These are phyloP conservation scores for Alcedo atthis DNA, from an alignment of 2,797 vertebrate genomes.

Conservation along the genomic window DNA sequence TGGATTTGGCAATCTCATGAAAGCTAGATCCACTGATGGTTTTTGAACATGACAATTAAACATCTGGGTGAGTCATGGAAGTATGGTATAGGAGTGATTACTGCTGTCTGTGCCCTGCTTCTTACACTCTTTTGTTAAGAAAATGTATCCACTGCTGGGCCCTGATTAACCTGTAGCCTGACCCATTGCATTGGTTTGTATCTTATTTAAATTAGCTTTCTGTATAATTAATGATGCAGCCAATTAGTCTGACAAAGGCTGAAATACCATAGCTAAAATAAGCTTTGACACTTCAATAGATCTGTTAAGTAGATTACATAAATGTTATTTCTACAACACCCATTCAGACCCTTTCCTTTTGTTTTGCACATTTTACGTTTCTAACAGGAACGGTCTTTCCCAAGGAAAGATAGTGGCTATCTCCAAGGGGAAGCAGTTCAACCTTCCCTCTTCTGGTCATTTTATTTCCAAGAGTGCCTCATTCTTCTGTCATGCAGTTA, in stretches of 20 bases:
- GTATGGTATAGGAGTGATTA: rapidly evolving
- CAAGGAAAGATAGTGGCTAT: not conserved
- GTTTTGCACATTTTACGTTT: not conserved
- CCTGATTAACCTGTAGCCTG: not conserved
- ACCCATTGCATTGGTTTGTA: not conserved
- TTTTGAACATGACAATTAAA: not conserved
- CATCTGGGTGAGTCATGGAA: not conserved
- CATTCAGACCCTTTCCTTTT: not conserved
- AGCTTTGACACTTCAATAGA: constrained; percentile 12
- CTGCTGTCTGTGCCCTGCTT: not conserved
- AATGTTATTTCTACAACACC: not conserved
- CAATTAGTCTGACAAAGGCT: constrained; percentile 39
- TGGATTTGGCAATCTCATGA: not conserved
- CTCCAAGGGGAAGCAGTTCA: not conserved
- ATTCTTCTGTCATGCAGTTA: not conserved
- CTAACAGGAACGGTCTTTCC: not conserved
- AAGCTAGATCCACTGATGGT: not conserved
- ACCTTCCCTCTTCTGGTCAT: not conserved
- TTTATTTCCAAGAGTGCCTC: not conserved
- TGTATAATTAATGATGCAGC: constrained; percentile 29
- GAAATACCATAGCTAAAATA: constrained; percentile 9
- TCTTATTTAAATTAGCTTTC: constrained; percentile 54
- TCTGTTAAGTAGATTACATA: not conserved
- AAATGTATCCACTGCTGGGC: not conserved
- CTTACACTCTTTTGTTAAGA: not conserved